Evolutionary conservation across 2,797 vertebrate genomes (phyloP), one percentile per base, ranked within the genome.

Genomic region (Somateria mollissima): DNA sequence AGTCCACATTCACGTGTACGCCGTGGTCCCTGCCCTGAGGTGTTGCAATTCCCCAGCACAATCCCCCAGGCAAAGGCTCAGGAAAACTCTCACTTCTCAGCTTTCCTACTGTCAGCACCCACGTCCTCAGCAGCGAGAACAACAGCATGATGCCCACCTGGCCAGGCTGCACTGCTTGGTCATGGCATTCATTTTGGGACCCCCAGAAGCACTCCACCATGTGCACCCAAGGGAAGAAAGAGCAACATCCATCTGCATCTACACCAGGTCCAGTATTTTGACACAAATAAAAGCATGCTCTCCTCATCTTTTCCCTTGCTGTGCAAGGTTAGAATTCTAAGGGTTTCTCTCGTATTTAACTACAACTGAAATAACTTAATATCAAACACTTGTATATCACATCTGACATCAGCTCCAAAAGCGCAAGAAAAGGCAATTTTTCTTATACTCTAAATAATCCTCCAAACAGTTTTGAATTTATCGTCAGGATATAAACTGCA

Each of bases 401-500:
- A 2, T 66, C 53, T 95, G 56, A 79, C 49, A 61, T 43, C 36
- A 79, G 16, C 25, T 90, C 71, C 57, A 76, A 49, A 32, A 80
- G 11, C 51, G 51, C 87, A 87, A 20, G 28, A 79, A 93, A 92
- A 87, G 0, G 6, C 21, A 4, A 3, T 41, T 65, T 78, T 58
- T 45, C 28, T 72, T 47, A 21, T 30, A 27, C 21, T 51, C 45
- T 73, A 85, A 94, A 87, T 92, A 92, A 95, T 58, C 49, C 70
- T 34, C 34, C 62, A 94, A 87, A 93, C 74, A 69, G 51, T 83
- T 96, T 10, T 78, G 75, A 53, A 83, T 94, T 91, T 85, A 66
- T 86, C 82, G 89, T 75, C 82, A 91, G 89, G 73, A 85, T 91
- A 85, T 91, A 91, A 96, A 87, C 82, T 72, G 73, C 79, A 60